Evolutionary conservation across 2,113 vertebrate species (phyloP).

Genomic region (Fregetta grallaria): DNA sequence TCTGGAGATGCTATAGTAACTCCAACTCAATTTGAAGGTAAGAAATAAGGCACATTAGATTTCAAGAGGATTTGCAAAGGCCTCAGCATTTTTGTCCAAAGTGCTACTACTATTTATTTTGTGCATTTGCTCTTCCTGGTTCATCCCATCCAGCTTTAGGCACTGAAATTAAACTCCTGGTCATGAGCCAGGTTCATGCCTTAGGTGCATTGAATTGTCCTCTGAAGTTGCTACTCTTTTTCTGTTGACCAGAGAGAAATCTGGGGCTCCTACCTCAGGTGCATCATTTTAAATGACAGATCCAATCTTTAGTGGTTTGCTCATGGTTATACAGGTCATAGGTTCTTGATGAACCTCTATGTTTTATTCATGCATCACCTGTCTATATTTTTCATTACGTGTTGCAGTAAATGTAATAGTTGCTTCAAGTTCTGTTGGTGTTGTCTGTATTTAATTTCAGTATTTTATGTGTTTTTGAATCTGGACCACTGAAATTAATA

Average conservation of each 20-base stretch:
- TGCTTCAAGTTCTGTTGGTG: background rate
- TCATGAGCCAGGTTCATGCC: background rate
- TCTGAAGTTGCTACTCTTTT: background rate
- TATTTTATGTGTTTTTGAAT: background rate
- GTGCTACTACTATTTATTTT: background rate
- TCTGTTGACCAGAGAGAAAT: background rate
- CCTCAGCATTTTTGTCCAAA: background rate
- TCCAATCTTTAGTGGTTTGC: background rate
- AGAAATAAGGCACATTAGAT: background rate
- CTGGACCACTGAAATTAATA: background rate
- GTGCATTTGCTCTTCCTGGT: background rate
- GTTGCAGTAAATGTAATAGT: background rate
- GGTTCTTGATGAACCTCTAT: background rate
- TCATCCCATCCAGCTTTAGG: background rate
- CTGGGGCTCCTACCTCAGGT: background rate
- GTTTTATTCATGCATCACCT: background rate
- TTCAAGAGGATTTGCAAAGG: constrained; percentile 12
- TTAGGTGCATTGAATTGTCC: background rate
- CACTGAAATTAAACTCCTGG: background rate
- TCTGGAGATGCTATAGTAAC: background rate
- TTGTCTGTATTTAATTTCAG: background rate
- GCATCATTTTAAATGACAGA: background rate
- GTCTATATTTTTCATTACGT: background rate
- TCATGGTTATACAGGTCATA: background rate
- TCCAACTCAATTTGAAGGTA: background rate